phyloP scores from a whole-genome alignment of 2,797 vertebrate genomes.

The Epinephelus coioides region DNA sequence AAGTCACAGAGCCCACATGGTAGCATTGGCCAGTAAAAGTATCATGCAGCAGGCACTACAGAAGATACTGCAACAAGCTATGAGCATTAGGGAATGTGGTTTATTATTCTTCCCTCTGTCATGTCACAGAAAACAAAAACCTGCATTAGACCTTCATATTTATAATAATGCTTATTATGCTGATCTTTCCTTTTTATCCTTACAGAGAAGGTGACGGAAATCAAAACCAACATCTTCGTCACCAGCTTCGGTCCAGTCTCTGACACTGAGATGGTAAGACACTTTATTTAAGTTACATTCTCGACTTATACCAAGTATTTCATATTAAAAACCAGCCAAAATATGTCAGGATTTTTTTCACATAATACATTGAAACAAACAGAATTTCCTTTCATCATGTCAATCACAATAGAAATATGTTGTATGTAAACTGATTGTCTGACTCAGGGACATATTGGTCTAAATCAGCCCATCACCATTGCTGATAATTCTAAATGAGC shows the following conservation, averaged over 20 bases:
- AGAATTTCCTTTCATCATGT: too few relatives aligned
- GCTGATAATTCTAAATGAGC: too few relatives aligned
- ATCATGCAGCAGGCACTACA: neutral
- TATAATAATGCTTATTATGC: too few relatives aligned
- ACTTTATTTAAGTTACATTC: neutral
- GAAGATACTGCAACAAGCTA: too few relatives aligned
- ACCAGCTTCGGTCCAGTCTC: constrained; percentile 98
- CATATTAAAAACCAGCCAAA: neutral
- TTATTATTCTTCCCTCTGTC: too few relatives aligned
- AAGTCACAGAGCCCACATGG: neutral
- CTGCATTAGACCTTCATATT: neutral
- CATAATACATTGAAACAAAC: neutral
- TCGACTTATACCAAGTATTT: neutral
- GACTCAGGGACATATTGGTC: too few relatives aligned
- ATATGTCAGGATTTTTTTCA: neutral
- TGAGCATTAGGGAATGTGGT: too few relatives aligned
- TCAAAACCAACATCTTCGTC: constrained; percentile 98
- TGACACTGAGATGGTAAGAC: constrained; percentile 96
- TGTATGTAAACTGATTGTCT: neutral
- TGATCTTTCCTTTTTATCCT: constrained; percentile 38
- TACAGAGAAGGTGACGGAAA: constrained; percentile 97
- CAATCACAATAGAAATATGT: neutral
- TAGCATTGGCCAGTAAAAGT: neutral
- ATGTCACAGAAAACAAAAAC: neutral
- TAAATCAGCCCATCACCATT: too few relatives aligned